Base-by-base conservation (phyloP, 2,888 invertebrate genomes). In the Rhingia campestris region DNA sequence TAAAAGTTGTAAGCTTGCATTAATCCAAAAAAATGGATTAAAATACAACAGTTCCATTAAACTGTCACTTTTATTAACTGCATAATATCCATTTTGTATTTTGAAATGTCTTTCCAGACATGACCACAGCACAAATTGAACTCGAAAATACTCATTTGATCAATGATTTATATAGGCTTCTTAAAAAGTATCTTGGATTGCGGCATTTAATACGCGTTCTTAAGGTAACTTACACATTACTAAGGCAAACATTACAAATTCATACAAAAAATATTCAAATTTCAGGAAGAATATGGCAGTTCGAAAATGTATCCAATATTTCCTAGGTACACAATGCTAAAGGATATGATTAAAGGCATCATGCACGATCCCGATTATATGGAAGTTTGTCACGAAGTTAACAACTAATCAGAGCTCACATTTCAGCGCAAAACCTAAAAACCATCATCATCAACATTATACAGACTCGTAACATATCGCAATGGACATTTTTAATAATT, bases 341-440 rank as follows among this genome's bases (percentile, higher is more conserved):
- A 99, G 92, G 97, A 97, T 91, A 98, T 99, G 97, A 98, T 98
- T 89, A 98, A 98, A 92, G 96, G 96, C 75, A 97, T 97, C 88
- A 96, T 97, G 95, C 95, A 97, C 89, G 96, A 97, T 92, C 97
- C 97, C n/a, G 97, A 97, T 92, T 98, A 97, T 93, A 97, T 98
- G 96, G 98, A 98, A 92, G 97, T 98, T 86, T 97, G 97, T 92
- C 98, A 98, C 91, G 98, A 98, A 92, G 94, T 96, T 91, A 96
- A 96, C 91, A 91, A 91, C 87, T 90, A 88, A 90, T 87, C 86
- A 53, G 10, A n/a, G 4, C 9, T 30, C 53, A 67, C 41, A 1
- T 35, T 47, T n/a, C 37, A 70, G 41, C 69, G 12, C 22, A 43
- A 10, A 75, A 51, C 45, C 47, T 49, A 37, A 77, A 32, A 2